Percentiles rank a stretch among this genome's conserved stretches.
phyloP scores from a whole-genome alignment of 2,797 vertebrate species.

The Onychomys arenicola region DNA sequence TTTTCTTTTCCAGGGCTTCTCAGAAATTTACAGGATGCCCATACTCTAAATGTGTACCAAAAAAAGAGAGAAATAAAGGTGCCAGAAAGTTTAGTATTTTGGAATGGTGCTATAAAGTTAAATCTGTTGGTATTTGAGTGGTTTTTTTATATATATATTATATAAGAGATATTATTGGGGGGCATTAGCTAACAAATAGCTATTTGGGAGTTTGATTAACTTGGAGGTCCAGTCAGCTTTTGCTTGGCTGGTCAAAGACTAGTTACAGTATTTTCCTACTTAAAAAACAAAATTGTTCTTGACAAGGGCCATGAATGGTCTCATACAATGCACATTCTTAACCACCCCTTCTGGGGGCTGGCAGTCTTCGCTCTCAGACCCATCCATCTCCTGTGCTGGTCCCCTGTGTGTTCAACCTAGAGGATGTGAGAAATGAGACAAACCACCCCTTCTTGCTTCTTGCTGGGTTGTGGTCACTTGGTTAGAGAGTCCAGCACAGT shows the following conservation, averaged over 20 bases:
- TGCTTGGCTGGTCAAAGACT: not conserved
- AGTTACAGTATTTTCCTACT: not conserved
- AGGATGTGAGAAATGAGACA: conserved; percentile 13
- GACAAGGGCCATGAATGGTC: not conserved
- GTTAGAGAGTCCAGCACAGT: not conserved
- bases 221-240: not conserved
- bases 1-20: conserved; percentile 57
- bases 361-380: not conserved
- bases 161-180: not conserved
- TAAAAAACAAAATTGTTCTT: not conserved
- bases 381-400: not conserved
- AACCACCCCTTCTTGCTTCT: not conserved
- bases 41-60: conserved; percentile 70
- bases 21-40: conserved; percentile 72
- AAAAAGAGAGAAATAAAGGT: conserved; percentile 75
- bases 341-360: conserved; percentile 31
- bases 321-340: not conserved
- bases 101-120: conserved; percentile 76
- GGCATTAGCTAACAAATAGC: conserved; percentile 51
- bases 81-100: conserved; percentile 80
- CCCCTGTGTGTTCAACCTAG: not conserved
- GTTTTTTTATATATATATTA: conserved; percentile 65
- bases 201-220: conserved; percentile 1
- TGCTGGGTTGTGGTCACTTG: not conserved
- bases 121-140: conserved; percentile 77